Conservation (phyloP, 23 tunicate species). For the Phallusia fumigata region DNA sequence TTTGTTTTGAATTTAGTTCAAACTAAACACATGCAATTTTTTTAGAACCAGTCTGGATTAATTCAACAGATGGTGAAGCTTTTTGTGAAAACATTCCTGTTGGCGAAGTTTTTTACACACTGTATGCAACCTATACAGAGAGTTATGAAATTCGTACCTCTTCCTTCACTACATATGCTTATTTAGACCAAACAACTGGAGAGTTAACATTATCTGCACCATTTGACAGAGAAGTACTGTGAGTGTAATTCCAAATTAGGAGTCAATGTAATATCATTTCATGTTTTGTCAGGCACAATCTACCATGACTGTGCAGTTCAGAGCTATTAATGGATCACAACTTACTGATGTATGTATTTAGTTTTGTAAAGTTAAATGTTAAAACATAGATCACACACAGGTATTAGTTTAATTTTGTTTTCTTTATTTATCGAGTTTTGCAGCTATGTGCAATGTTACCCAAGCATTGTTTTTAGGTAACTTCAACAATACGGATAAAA, state of each 20-base stretch:
- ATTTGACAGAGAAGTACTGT: constrained; percentile 4
- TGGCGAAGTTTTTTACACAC: neutral
- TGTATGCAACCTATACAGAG: neutral
- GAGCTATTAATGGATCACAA: neutral
- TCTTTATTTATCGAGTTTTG: no score
- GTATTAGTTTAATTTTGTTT: no score
- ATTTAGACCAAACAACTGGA: neutral
- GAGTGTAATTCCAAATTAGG: neutral
- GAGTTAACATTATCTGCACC: neutral
- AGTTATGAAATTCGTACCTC: neutral
- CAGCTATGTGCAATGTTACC: no score
- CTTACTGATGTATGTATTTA: neutral
- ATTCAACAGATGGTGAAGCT: no score
- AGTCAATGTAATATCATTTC: no score
- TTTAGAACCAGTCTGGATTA: no score
- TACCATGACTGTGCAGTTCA: neutral
- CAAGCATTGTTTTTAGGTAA: neutral
- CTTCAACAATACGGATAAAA: neutral
- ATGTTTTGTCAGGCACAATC: neutral
- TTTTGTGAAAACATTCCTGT: neutral
- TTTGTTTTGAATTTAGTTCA: no score
- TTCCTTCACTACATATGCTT: neutral
- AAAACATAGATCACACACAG: no score
- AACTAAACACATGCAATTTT: no score
- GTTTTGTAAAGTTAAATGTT: no score